Conservation (phyloP, 1,140 invertebrate species). For the Hycleus phaleratus region DNA sequence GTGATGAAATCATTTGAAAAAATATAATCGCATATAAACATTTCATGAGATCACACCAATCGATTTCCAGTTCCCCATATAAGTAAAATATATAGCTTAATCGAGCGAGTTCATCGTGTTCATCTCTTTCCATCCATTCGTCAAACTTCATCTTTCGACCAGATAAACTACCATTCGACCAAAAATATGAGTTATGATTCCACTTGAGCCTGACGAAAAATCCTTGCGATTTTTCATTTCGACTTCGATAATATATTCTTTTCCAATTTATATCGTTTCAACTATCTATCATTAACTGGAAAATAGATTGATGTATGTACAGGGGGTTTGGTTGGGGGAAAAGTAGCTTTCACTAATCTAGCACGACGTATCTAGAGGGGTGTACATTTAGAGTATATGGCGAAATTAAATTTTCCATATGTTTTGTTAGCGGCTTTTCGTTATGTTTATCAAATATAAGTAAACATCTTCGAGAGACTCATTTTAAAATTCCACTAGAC, state of each 20-base stretch:
- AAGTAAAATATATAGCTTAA: conserved; percentile 28
- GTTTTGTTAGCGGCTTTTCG: no score
- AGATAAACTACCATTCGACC: conserved; percentile 24
- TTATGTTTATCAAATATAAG: no score
- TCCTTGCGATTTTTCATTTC: conserved; percentile 28
- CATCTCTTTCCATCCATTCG: conserved; percentile 27
- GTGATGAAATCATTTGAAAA: conserved; percentile 3
- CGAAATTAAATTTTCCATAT: no score
- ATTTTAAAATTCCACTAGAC: no score
- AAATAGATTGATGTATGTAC: conserved; percentile 10
- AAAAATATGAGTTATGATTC: conserved; percentile 29
- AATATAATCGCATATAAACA: conserved; percentile 20
- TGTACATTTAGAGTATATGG: no score
- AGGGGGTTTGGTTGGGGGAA: no score
- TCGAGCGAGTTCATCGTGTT: conserved; percentile 21
- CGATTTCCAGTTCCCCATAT: conserved; percentile 18
- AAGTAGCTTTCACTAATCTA: no score
- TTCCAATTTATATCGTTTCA: conserved; percentile 25
- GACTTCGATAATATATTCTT: conserved; percentile 25
- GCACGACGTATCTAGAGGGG: no score
- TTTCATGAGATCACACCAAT: conserved; percentile 16
- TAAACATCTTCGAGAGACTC: no score
- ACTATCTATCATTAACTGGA: conserved; percentile 11
- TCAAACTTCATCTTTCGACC: conserved; percentile 25
- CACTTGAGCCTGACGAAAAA: conserved; percentile 22